A percentile compares a stretch with the other conserved stretches of the same genome.
These are phyloP conservation scores for Astyanax mexicanus DNA, from an alignment of 2,797 vertebrate genomes.

Conservation along the genomic window DNA sequence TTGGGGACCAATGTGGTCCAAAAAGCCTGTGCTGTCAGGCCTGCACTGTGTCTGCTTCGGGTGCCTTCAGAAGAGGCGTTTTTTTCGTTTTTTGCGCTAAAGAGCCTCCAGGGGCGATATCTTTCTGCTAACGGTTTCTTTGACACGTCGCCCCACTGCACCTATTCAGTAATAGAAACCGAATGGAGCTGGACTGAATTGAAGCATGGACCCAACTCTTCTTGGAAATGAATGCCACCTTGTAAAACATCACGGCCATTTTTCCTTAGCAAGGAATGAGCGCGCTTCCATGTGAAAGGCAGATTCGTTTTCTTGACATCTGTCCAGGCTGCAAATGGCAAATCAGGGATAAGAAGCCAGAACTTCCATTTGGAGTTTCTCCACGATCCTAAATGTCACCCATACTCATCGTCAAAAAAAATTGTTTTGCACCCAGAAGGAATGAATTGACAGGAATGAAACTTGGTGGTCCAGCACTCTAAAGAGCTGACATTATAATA, in stretches of 20 bases:
- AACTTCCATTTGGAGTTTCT: neutral
- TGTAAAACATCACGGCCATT: neutral
- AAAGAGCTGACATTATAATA: too few relatives aligned
- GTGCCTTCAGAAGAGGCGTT: slow-evolving; percentile 2
- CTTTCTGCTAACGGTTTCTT: slow-evolving; percentile 17
- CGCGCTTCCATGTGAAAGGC: neutral
- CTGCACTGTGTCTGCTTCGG: slow-evolving; percentile 1
- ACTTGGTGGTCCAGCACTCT: too few relatives aligned
- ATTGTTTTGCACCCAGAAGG: too few relatives aligned
- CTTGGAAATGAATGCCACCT: slow-evolving; percentile 9
- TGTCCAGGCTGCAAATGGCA: neutral
- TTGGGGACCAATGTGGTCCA: neutral
- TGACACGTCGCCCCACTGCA: neutral
- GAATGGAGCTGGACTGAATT: slow-evolving; percentile 17
- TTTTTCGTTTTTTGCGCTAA: slow-evolving; percentile 32
- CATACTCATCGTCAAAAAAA: too few relatives aligned
- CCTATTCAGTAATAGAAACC: slow-evolving; percentile 27
- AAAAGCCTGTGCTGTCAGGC: neutral
- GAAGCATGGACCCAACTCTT: slow-evolving; percentile 2
- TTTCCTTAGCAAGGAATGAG: neutral
- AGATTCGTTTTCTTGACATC: neutral
- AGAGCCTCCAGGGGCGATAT: slow-evolving; percentile 24
- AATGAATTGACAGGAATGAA: too few relatives aligned
- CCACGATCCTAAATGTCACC: too few relatives aligned
- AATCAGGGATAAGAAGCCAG: neutral